phyloP scores from a whole-genome alignment of 2,888 invertebrate genomes.

The Pollenia labialis region DNA sequence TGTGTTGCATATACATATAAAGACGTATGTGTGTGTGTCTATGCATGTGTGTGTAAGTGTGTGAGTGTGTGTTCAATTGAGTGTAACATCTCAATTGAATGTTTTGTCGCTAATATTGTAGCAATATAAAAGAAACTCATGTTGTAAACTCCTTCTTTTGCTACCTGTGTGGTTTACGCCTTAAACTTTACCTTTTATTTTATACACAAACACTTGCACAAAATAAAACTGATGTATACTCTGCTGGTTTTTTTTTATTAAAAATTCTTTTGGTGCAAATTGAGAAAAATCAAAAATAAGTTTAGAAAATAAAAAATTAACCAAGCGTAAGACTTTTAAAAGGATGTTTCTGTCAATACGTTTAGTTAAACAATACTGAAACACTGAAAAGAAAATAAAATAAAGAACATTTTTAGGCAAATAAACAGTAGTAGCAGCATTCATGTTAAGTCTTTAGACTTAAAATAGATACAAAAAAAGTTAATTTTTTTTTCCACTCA shows the following conservation, averaged over 20 bases:
- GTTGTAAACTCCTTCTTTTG: constrained; percentile 48
- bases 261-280: constrained; percentile 33
- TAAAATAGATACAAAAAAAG: no score
- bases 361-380: constrained; percentile 54
- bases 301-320: constrained; percentile 71
- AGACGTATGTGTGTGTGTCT: not conserved
- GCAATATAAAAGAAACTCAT: constrained; percentile 57
- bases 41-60: constrained; percentile 12
- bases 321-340: constrained; percentile 67
- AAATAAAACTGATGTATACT: constrained; percentile 6
- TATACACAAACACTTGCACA: not conserved
- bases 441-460: no score
- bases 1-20: not conserved
- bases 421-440: not conserved
- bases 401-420: not conserved
- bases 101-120: constrained; percentile 71
- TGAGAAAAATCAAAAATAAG: constrained; percentile 65
- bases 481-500: no score
- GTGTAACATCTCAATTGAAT: constrained; percentile 72
- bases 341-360: constrained; percentile 64
- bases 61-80: constrained; percentile 62
- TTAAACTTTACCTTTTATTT: constrained; percentile 62
- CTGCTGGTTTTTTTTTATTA: constrained; percentile 12
- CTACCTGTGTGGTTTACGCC: constrained; percentile 68
- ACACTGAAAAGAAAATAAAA: not conserved